A percentile compares a stretch with the other conserved stretches of the same genome.
Evolutionary conservation across 2,888 invertebrate genomes (phyloP).

Genomic region (Empis livida): DNA sequence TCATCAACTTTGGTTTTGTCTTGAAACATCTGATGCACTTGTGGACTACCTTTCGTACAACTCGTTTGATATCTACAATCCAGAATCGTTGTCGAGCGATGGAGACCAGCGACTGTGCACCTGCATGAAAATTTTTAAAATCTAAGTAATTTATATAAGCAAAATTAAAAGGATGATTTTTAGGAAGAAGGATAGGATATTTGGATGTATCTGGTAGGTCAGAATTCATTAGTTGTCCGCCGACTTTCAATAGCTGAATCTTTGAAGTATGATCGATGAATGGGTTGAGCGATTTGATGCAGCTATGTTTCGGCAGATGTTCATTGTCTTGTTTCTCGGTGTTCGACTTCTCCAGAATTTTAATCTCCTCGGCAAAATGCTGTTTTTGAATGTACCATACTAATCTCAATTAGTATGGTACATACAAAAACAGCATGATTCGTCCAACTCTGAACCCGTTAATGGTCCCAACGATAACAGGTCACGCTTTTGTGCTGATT

Average conservation of each 20-base stretch:
- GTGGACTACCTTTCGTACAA: background rate
- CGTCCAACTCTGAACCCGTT: too few species aligned
- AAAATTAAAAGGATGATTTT: background rate
- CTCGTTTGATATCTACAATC: background rate
- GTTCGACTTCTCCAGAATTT: too few species aligned
- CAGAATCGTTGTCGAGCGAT: background rate
- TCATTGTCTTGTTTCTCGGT: too few species aligned
- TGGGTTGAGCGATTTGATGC: too few species aligned
- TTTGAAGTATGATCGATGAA: too few species aligned
- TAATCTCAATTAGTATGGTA: too few species aligned
- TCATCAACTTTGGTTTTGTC: background rate
- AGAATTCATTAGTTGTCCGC: background rate
- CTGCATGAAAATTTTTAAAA: constrained; percentile 1
- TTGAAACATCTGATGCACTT: constrained; percentile 2
- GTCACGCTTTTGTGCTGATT: too few species aligned
- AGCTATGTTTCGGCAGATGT: too few species aligned
- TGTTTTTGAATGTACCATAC: too few species aligned
- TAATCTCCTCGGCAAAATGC: too few species aligned
- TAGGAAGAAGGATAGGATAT: constrained; percentile 2
- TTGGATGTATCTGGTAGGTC: background rate
- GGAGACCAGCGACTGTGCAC: background rate
- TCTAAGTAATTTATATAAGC: background rate
- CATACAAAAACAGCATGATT: too few species aligned
- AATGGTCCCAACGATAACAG: too few species aligned
- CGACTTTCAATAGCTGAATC: background rate